These are phyloP conservation scores for Trematomus loennbergii DNA, from an alignment of 2,113 vertebrate genomes.

Conservation along the genomic window DNA sequence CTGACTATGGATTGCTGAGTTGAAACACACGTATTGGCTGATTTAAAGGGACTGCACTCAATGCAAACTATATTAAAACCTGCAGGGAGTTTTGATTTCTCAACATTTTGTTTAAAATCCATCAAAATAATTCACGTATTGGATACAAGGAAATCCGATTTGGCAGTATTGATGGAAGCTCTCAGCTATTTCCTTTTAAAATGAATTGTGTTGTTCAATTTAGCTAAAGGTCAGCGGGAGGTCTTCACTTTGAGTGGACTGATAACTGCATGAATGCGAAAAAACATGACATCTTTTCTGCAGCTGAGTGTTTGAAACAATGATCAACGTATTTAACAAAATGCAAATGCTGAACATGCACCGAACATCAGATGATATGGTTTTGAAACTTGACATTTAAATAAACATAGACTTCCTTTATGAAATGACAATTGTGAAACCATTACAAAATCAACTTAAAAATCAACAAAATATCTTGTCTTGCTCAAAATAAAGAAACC, in stretches of 20 bases:
- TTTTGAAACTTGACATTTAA: too few relatives aligned
- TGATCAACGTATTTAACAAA: background rate
- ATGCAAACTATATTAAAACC: background rate
- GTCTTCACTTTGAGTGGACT: constrained; percentile 8
- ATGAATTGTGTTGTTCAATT: background rate
- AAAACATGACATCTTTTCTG: background rate
- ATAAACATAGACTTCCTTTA: too few relatives aligned
- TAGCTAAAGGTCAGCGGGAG: background rate
- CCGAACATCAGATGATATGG: background rate
- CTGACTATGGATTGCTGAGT: background rate
- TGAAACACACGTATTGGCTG: background rate
- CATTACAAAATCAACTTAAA: background rate
- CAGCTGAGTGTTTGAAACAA: background rate
- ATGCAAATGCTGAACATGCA: background rate
- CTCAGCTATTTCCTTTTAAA: background rate
- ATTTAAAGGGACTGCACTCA: constrained; percentile 1
- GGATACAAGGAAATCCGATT: background rate
- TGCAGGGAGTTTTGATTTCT: background rate
- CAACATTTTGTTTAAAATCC: background rate
- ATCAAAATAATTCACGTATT: background rate
- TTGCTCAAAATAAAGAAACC: too few relatives aligned
- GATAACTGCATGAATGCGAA: background rate
- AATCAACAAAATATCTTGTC: too few relatives aligned
- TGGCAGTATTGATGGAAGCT: background rate
- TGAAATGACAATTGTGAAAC: background rate